Evolutionary conservation across 2,797 vertebrate genomes (phyloP).

Genomic region (Molossus alvarezi): DNA sequence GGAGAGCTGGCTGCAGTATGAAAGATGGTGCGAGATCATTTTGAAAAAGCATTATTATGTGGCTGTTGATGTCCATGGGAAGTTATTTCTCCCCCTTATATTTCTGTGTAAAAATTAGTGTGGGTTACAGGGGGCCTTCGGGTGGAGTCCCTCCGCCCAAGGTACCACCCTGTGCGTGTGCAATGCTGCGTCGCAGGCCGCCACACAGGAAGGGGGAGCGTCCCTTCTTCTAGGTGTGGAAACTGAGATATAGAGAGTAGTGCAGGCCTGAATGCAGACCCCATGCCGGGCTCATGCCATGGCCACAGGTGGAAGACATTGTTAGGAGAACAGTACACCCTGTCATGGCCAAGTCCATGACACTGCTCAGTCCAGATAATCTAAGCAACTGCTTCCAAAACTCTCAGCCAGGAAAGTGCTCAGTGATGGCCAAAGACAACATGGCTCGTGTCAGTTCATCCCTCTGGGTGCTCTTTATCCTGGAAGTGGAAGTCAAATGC

Average conservation of each 20-base stretch:
- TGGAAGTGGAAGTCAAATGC: constrained; percentile 35
- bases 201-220: neutral
- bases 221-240: neutral
- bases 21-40: neutral
- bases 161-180: rapidly evolving
- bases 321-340: neutral
- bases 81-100: neutral
- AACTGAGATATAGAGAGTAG: neutral
- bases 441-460: neutral
- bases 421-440: neutral
- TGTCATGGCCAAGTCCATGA: neutral
- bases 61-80: neutral
- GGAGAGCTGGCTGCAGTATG: neutral
- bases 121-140: neutral
- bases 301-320: neutral
- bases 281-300: neutral
- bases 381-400: neutral
- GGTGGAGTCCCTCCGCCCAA: neutral
- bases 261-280: neutral
- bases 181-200: rapidly evolving
- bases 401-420: neutral
- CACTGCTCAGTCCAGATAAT: neutral
- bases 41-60: neutral
- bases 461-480: neutral
- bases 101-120: neutral